phyloP scores from a whole-genome alignment of 2,797 vertebrate genomes.

The Pampus argenteus region DNA sequence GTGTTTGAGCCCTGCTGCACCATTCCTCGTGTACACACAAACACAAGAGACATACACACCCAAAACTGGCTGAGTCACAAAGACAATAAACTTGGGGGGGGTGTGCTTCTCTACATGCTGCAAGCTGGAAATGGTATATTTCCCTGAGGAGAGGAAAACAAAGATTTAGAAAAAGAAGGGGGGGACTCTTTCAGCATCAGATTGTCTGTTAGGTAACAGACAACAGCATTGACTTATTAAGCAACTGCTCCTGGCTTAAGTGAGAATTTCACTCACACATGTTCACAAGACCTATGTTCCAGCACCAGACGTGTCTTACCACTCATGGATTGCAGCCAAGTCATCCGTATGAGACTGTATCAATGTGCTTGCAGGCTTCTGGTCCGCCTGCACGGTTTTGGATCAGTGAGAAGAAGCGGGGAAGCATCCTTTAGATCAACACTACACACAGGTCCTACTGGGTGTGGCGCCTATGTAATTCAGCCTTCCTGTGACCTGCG shows the following conservation, averaged over 20 bases:
- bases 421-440: conserved; percentile 54
- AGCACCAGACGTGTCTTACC: conserved; percentile 14
- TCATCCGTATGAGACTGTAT: conserved; percentile 3
- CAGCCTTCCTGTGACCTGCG: conserved; percentile 73
- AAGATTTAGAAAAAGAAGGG: conserved; percentile 17
- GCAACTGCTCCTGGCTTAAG: conserved; percentile 1
- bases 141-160: conserved; percentile 40
- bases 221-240: neutral
- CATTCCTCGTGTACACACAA: conserved; percentile 51
- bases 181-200: conserved; percentile 25
- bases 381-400: conserved; percentile 16
- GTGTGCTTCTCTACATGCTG: conserved; percentile 40
- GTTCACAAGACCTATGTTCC: neutral
- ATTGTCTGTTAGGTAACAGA: conserved; percentile 10
- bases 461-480: conserved; percentile 63
- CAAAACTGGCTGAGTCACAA: conserved; percentile 63
- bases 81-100: conserved; percentile 44
- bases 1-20: conserved; percentile 77
- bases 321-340: conserved; percentile 11
- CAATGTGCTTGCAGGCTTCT: conserved; percentile 20
- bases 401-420: conserved; percentile 44
- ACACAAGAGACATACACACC: conserved; percentile 35
- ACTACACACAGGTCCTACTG: conserved; percentile 57
- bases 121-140: conserved; percentile 58
- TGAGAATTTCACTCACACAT: neutral